Base-by-base conservation (phyloP, 2,888 invertebrate species). In the Pollenia labialis region DNA sequence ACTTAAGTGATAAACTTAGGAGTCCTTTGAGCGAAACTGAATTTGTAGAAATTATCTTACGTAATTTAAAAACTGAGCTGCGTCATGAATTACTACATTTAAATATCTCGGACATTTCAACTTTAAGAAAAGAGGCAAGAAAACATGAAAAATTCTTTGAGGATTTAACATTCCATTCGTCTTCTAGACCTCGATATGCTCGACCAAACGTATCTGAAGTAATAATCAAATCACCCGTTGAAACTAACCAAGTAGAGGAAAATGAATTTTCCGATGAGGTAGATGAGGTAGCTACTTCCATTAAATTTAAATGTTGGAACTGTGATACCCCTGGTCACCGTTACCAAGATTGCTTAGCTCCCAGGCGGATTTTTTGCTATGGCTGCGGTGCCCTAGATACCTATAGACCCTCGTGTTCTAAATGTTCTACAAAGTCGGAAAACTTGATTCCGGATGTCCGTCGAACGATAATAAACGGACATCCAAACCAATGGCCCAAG, bases 61-160 rank as follows among this genome's bases (percentile, higher is more conserved):
- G 23, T 52, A 83, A 18, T 54, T 68, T 2, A 75, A 76, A 3
- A 81, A 2, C 69, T 4, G 81, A 83, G 32, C 14, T 72, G 32
- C 50, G 68, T 9, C 50, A 68, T 52, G 68, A 68, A n/a, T 32
- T 68, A 40, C 8, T 68, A 12, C 68, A 68, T 32, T 68, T 68
- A 32, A 32, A 50, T 32, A 68, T 68, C 9, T 52, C 6, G 18
- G 32, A 40, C n/a, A 18, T 68, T 4, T 14, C 50, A 7, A 52
- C 50, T 0, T 32, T 68, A 1, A 50, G 50, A 50, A 68, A n/a
- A 10, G 50, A 68, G 23, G 50, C n/a, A 4, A 68, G 50, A 32
- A 68, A 50, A 50, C 23, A 48, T 9, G 68, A 68, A 68, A 85
- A 87, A 16, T 87, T 79, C 66, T n/a, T 54, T 1, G 75, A 68